A percentile compares a stretch with the other conserved stretches of the same genome.
phyloP scores from a whole-genome alignment of 2,888 invertebrate genomes.

The Rotaria magnacalcarata region DNA sequence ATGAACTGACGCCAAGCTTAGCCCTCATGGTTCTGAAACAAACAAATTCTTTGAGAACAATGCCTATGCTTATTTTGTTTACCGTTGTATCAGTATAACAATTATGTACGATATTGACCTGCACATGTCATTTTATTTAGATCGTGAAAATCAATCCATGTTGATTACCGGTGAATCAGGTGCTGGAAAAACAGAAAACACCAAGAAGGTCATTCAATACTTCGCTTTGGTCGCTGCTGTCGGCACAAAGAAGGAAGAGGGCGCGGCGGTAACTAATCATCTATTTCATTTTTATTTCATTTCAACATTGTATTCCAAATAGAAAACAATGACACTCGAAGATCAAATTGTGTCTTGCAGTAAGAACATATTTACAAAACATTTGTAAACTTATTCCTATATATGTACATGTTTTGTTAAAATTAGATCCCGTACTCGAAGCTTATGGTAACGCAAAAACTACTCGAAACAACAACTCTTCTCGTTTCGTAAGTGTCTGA shows the following conservation, averaged over 20 bases:
- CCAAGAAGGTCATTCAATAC: conserved; percentile 99
- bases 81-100: too few relatives aligned
- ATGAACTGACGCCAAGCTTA: too few relatives aligned
- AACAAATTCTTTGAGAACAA: too few relatives aligned
- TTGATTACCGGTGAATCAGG: conserved; percentile 41
- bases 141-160: too few relatives aligned
- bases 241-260: conserved; percentile 57
- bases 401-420: too few relatives aligned
- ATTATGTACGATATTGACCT: too few relatives aligned
- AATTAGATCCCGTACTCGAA: too few relatives aligned
- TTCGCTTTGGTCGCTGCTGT: conserved; percentile 95
- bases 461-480: conserved; percentile 99
- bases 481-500: conserved; percentile 69
- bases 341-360: background rate
- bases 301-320: background rate
- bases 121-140: too few relatives aligned
- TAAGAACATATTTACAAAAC: background rate
- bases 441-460: conserved; percentile 99
- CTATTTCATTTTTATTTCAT: too few relatives aligned
- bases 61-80: too few relatives aligned
- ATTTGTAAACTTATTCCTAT: too few relatives aligned
- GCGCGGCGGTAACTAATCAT: background rate
- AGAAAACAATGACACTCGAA: background rate
- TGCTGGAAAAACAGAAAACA: conserved; percentile 87
- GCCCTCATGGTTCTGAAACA: too few relatives aligned